Evolutionary conservation across 2,113 vertebrate species (phyloP).

Genomic region (Sphyrna mokarran): DNA sequence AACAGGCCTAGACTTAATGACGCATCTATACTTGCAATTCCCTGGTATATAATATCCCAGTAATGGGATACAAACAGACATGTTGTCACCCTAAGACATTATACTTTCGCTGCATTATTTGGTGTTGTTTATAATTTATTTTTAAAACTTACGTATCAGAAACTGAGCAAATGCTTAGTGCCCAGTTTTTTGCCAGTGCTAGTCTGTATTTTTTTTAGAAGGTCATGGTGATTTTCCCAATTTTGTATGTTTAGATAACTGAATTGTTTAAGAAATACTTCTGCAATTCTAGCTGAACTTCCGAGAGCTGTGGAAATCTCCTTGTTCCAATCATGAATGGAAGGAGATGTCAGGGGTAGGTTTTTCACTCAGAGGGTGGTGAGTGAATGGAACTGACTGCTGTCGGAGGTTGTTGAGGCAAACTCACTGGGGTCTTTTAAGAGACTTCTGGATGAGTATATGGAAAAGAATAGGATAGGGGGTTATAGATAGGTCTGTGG

Average conservation of each 20-base stretch:
- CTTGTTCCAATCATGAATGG: background rate
- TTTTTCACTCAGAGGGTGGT: too few species aligned
- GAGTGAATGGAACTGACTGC: too few species aligned
- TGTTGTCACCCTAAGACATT: background rate
- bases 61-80: background rate
- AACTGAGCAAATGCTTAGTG: background rate
- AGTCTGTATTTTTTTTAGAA: background rate
- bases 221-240: background rate
- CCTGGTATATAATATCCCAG: background rate
- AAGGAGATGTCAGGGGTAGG: too few species aligned
- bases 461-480: too few species aligned
- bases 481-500: too few species aligned
- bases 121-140: background rate
- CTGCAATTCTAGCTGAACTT: background rate
- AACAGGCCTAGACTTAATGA: background rate
- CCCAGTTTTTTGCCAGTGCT: background rate
- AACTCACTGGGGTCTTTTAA: too few species aligned
- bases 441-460: too few species aligned
- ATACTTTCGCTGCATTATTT: background rate
- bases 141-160: background rate
- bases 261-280: background rate
- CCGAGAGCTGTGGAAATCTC: background rate
- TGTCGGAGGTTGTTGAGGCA: too few species aligned
- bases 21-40: background rate
- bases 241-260: background rate